Evolutionary conservation across 2,888 invertebrate genomes (phyloP).

Genomic region (Loripinus fragilis): DNA sequence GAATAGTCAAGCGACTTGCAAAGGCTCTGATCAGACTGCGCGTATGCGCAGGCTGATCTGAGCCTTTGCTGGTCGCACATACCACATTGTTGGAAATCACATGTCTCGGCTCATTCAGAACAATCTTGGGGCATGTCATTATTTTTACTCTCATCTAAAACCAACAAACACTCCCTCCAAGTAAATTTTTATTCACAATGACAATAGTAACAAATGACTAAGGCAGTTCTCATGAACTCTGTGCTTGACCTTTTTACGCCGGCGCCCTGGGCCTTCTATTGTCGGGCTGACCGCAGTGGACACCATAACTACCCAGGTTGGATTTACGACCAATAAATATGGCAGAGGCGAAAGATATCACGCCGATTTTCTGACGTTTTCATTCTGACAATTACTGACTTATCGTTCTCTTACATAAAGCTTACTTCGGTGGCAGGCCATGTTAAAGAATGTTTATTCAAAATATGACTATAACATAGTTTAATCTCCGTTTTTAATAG

Average conservation of each 20-base stretch:
- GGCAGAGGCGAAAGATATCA: neutral
- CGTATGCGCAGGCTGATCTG: no score
- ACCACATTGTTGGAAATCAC: no score
- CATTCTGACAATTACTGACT: constrained; percentile 13
- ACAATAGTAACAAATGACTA: constrained; percentile 22
- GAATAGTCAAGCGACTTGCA: no score
- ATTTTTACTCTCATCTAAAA: constrained; percentile 4
- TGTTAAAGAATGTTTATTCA: neutral
- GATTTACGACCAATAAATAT: constrained; percentile 21
- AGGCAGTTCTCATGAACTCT: constrained; percentile 57
- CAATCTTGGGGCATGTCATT: neutral
- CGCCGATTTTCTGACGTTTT: neutral
- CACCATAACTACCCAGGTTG: constrained; percentile 19
- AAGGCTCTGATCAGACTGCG: no score
- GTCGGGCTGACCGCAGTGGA: constrained; percentile 18
- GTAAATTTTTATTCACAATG: neutral
- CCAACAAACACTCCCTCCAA: constrained; percentile 18
- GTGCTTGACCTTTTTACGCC: constrained; percentile 41
- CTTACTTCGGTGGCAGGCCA: neutral
- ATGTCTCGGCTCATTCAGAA: neutral
- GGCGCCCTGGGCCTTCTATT: constrained; percentile 20
- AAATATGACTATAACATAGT: neutral
- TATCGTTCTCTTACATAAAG: constrained; percentile 13
- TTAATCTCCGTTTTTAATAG: neutral
- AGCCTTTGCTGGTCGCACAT: no score